These are phyloP conservation scores for Lacerta viridis DNA, from an alignment of 2,797 vertebrate species.

Conservation along the genomic window DNA sequence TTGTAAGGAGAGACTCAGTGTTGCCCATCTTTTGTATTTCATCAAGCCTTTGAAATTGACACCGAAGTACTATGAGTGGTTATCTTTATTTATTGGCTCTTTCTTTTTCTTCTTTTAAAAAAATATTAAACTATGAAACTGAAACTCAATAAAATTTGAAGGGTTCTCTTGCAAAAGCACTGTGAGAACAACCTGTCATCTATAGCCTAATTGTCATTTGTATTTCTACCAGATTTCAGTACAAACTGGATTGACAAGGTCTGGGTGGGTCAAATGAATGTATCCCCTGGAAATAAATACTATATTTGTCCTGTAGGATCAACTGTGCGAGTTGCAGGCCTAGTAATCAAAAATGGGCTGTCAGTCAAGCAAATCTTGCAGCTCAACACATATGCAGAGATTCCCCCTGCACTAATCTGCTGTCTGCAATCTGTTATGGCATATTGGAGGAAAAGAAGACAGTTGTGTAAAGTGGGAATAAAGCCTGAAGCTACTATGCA, in stretches of 20 bases:
- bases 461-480: constrained; percentile 60
- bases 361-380: constrained; percentile 38
- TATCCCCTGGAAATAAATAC: constrained; percentile 47
- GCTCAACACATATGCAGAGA: constrained; percentile 21
- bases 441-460: constrained; percentile 45
- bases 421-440: constrained; percentile 39
- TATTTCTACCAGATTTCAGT: constrained; percentile 54
- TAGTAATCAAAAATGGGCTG: constrained; percentile 18
- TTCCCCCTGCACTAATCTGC: constrained; percentile 25
- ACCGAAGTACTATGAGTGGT: constrained; percentile 11
- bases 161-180: neutral
- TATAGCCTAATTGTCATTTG: constrained; percentile 42
- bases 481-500: constrained; percentile 53
- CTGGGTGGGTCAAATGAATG: constrained; percentile 31
- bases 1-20: neutral
- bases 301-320: neutral
- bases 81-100: neutral
- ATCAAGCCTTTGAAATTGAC: neutral
- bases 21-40: constrained; percentile 18
- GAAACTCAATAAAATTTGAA: neutral
- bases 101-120: neutral
- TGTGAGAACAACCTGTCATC: constrained; percentile 36
- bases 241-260: neutral
- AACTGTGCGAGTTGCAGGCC: neutral
- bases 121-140: too few species aligned